A percentile compares a stretch with the other conserved stretches of the same genome.
These are phyloP conservation scores for Augochlora pura DNA, from an alignment of 1,140 invertebrate species.

Conservation along the genomic window DNA sequence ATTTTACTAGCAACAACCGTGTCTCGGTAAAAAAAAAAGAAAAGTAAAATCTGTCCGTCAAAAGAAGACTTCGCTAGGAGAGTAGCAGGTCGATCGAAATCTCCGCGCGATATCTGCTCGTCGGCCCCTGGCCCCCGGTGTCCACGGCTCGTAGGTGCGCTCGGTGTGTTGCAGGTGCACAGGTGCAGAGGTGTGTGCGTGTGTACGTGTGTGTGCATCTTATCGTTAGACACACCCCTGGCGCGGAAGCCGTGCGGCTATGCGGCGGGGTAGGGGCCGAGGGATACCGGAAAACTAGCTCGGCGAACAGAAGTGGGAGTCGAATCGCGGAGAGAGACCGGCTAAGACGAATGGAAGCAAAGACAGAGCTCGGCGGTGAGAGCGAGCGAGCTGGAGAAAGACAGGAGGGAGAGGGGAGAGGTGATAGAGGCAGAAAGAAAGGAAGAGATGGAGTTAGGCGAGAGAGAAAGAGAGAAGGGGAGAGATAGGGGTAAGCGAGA, in stretches of 20 bases:
- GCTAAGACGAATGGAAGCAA: constrained; percentile 23
- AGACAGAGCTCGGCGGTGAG: constrained; percentile 3
- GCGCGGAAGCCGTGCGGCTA: not conserved
- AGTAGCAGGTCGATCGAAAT: constrained; percentile 9
- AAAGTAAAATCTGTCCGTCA: not conserved
- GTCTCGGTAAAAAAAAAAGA: no score
- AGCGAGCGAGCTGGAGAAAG: not conserved
- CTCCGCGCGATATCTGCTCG: constrained; percentile 30
- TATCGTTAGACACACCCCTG: constrained; percentile 66
- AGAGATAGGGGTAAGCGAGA: not conserved
- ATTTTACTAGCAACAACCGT: no score
- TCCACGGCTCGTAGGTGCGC: not conserved
- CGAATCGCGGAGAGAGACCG: not conserved
- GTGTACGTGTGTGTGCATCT: constrained; percentile 59
- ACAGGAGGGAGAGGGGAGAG: no score
- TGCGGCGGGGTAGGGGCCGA: not conserved
- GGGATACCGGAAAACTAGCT: constrained; percentile 21
- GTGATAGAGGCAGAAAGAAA: not conserved
- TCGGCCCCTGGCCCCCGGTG: constrained; percentile 14
- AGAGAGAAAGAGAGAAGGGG: not conserved
- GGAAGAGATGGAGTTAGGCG: not conserved
- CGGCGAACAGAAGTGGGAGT: constrained; percentile 23
- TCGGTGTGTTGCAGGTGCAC: constrained; percentile 42
- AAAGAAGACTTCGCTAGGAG: no score
- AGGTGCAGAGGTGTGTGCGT: constrained; percentile 53